These are phyloP conservation scores for Tokudaia tokunoshimensis DNA, from an alignment of 2,797 vertebrate genomes.

Conservation along the genomic window DNA sequence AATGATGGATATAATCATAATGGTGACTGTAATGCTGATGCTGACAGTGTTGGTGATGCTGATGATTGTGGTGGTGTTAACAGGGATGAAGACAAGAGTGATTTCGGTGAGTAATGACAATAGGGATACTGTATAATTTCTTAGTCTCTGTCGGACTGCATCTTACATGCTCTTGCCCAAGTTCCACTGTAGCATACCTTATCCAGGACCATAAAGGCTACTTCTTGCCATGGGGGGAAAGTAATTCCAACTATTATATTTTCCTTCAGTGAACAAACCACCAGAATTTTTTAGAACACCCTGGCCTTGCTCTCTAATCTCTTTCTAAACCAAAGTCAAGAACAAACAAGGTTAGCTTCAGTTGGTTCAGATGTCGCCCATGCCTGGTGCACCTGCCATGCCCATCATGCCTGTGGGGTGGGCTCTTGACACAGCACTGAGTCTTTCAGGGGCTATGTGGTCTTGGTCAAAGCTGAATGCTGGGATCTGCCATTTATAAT, in stretches of 20 bases:
- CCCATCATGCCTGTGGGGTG: not conserved
- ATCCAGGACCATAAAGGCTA: not conserved
- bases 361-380: rapidly evolving
- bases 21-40: not conserved
- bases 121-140: not conserved
- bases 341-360: not conserved
- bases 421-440: not conserved
- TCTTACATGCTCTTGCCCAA: not conserved
- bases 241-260: not conserved
- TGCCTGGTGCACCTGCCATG: not conserved
- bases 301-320: not conserved
- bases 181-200: not conserved
- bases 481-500: not conserved
- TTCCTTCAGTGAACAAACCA: not conserved
- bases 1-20: rapidly evolving
- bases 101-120: rapidly evolving
- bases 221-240: not conserved
- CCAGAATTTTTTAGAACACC: not conserved
- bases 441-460: not conserved
- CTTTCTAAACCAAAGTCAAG: not conserved
- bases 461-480: not conserved
- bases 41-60: rapidly evolving
- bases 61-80: not conserved
- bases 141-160: not conserved
- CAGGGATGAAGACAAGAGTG: no score